A percentile compares a stretch with the other conserved stretches of the same genome.
These are phyloP conservation scores for Eupithecia pulchellata DNA, from an alignment of 2,888 invertebrate species.

Conservation along the genomic window DNA sequence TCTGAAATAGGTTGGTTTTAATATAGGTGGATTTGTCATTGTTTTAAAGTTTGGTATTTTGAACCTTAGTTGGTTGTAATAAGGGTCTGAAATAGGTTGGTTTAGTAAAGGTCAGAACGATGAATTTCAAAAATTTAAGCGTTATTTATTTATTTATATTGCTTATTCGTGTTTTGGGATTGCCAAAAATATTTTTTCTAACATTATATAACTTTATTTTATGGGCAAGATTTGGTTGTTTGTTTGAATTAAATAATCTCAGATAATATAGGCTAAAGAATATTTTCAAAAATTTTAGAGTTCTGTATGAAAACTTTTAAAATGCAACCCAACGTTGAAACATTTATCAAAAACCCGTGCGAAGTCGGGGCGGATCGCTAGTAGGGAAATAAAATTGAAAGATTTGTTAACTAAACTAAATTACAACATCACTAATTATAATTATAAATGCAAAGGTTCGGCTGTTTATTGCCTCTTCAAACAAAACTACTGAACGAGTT, in stretches of 20 bases:
- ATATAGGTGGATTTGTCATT: slow-evolving; percentile 19
- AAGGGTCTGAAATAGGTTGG: slow-evolving; percentile 12
- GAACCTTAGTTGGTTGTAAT: slow-evolving; percentile 29
- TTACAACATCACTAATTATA: no score
- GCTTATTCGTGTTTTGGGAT: background rate
- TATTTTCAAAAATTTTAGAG: no score
- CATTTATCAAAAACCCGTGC: no score
- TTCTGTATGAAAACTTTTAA: no score
- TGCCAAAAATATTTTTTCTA: background rate
- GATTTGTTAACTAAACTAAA: no score
- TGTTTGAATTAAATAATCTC: no score
- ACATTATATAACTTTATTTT: no score
- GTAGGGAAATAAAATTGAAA: no score
- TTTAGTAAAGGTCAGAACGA: background rate
- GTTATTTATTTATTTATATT: background rate
- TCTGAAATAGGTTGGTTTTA: background rate
- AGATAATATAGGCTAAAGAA: no score
- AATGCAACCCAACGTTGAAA: no score
- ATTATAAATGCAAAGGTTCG: background rate
- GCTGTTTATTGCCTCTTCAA: background rate
- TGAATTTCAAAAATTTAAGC: background rate
- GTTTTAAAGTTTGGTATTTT: slow-evolving; percentile 31
- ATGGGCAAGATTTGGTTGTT: no score
- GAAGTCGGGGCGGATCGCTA: no score
- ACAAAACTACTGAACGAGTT: background rate